A percentile compares a stretch with the other conserved stretches of the same genome.
These are phyloP conservation scores for Cirrhinus mrigala DNA, from an alignment of 2,797 vertebrate genomes.

Conservation along the genomic window DNA sequence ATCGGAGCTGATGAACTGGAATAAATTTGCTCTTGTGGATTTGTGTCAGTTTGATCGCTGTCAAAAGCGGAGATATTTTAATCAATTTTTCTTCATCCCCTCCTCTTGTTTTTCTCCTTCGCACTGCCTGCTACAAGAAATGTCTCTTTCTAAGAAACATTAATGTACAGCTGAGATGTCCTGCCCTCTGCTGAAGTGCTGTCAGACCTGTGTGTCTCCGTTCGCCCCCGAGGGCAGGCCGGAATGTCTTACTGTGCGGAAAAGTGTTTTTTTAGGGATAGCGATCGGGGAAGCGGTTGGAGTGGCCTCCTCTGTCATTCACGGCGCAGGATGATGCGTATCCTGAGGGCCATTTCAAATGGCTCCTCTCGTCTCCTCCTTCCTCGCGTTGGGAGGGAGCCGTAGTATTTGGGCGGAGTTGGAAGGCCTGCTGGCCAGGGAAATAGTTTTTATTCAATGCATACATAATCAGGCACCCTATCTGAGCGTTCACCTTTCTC, in stretches of 20 bases:
- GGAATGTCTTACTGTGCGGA: conserved; percentile 42
- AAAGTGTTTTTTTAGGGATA: conserved; percentile 50
- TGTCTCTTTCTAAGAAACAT: conserved; percentile 27
- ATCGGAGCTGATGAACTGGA: conserved; percentile 17
- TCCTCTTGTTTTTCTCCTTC: conserved; percentile 36
- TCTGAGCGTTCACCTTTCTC: conserved; percentile 57
- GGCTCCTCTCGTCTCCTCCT: conserved; percentile 44
- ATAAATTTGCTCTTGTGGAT: conserved; percentile 42
- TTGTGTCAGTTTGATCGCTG: conserved; percentile 45
- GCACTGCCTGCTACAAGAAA: conserved; percentile 23
- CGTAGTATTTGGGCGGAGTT: conserved; percentile 47
- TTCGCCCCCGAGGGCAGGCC: conserved; percentile 26
- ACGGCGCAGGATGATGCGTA: conserved; percentile 55
- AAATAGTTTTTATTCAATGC: conserved; percentile 73
- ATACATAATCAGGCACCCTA: conserved; percentile 69
- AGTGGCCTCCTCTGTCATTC: conserved; percentile 55
- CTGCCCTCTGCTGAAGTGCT: conserved; percentile 37
- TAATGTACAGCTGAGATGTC: conserved; percentile 36
- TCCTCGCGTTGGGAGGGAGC: conserved; percentile 50
- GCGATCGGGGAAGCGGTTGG: conserved; percentile 39
- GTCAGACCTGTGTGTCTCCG: conserved; percentile 41
- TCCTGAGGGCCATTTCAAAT: conserved; percentile 62
- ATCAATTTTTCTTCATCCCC: conserved; percentile 32
- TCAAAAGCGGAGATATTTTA: conserved; percentile 29
- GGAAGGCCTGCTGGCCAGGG: conserved; percentile 63